phyloP scores from a whole-genome alignment of 2,797 vertebrate species.

The Siniperca scherzeri region DNA sequence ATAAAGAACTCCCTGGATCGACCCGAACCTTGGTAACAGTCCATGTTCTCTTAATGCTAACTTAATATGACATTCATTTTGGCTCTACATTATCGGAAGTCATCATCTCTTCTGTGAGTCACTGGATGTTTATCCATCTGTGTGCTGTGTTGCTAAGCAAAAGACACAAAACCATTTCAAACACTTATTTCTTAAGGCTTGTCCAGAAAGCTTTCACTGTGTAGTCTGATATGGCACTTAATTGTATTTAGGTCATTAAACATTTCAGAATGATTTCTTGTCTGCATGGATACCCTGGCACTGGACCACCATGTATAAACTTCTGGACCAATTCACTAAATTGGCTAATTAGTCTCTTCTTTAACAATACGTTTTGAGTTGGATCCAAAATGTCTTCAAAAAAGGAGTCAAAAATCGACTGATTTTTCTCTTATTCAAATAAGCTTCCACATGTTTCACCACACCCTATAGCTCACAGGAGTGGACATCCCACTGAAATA shows the following conservation, averaged over 20 bases:
- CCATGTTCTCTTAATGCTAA: background rate
- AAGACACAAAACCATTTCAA: conserved; percentile 28
- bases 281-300: conserved; percentile 35
- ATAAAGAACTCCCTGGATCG: conserved; percentile 26
- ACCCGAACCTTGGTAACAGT: background rate
- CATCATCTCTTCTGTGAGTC: conserved; percentile 52
- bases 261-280: conserved; percentile 37
- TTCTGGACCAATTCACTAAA: conserved; percentile 23
- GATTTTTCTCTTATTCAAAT: conserved; percentile 10
- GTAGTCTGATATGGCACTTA: conserved; percentile 38
- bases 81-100: conserved; percentile 23
- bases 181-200: conserved; percentile 34
- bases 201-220: conserved; percentile 29
- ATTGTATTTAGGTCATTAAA: conserved; percentile 55
- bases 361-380: background rate
- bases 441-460: background rate
- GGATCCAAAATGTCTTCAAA: background rate
- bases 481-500: conserved; percentile 33
- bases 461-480: conserved; percentile 13
- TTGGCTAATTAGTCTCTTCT: conserved; percentile 1
- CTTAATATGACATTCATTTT: conserved; percentile 21
- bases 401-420: background rate
- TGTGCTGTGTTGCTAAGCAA: conserved; percentile 42
- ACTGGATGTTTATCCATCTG: conserved; percentile 41
- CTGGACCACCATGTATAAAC: conserved; percentile 32